A percentile compares a stretch with the other conserved stretches of the same genome.
Conservation (phyloP, 2,113 vertebrate species). For the Penelope pileata region DNA sequence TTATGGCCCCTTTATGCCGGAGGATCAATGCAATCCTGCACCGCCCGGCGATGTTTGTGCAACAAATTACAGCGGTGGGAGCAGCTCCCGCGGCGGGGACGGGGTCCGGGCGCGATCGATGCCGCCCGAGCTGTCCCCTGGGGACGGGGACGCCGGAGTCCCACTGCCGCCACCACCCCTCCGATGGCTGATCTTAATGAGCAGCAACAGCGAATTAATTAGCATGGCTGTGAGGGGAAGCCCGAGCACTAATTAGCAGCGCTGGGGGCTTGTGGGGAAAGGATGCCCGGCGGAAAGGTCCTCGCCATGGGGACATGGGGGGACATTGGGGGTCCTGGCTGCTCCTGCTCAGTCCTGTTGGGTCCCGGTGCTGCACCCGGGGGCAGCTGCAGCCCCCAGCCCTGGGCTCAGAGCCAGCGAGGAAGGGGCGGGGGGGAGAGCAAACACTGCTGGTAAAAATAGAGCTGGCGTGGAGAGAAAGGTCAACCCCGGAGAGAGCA, state of each 20-base stretch:
- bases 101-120: not conserved
- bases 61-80: constrained; percentile 31
- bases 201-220: constrained; percentile 41
- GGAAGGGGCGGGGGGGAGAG: not conserved
- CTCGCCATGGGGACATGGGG: not conserved
- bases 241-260: constrained; percentile 12
- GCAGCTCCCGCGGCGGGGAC: not conserved
- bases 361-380: not conserved
- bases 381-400: not conserved
- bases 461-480: not conserved
- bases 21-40: constrained; percentile 52
- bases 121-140: not conserved
- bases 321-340: not conserved
- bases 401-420: not conserved
- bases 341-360: not conserved
- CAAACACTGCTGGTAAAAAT: not conserved
- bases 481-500: not conserved
- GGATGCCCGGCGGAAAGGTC: not conserved
- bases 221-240: not conserved
- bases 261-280: not conserved
- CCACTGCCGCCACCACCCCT: not conserved
- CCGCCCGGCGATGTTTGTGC: constrained; percentile 31
- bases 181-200: constrained; percentile 24
- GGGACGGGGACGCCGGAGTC: not conserved
- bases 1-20: constrained; percentile 44